Percentiles rank a stretch among this genome's conserved stretches.
phyloP scores from a whole-genome alignment of 2,888 invertebrate genomes.

The Drosophila affinis region DNA sequence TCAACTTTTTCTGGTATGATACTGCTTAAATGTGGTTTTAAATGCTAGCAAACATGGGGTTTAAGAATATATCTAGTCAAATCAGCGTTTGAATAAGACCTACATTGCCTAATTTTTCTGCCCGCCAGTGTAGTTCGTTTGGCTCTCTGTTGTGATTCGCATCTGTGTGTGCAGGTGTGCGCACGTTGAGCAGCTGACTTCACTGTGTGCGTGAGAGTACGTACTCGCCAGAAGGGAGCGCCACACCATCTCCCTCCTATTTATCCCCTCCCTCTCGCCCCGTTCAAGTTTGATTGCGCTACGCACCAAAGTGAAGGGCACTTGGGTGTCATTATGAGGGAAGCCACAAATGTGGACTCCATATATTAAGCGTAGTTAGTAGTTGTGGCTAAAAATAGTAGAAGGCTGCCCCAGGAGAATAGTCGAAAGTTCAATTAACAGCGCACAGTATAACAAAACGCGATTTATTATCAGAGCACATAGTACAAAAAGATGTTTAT shows the following conservation, averaged over 20 bases:
- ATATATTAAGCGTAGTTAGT: constrained; percentile 5
- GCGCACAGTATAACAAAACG: constrained; percentile 57
- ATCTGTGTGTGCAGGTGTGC: constrained; percentile 22
- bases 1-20: neutral
- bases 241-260: constrained; percentile 15
- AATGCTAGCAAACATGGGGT: neutral
- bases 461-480: constrained; percentile 77
- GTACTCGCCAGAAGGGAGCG: constrained; percentile 11
- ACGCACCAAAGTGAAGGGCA: constrained; percentile 38
- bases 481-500: constrained; percentile 44
- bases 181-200: constrained; percentile 30
- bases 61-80: neutral
- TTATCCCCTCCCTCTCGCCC: neutral
- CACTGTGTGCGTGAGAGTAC: constrained; percentile 22
- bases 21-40: neutral
- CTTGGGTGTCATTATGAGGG: constrained; percentile 32
- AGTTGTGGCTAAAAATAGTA: constrained; percentile 38
- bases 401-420: constrained; percentile 28
- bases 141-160: constrained; percentile 39
- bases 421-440: constrained; percentile 58
- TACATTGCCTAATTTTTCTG: neutral
- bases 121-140: constrained; percentile 17
- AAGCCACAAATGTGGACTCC: constrained; percentile 43
- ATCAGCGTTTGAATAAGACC: neutral
- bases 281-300: constrained; percentile 47